Base-by-base conservation (phyloP, 2,888 invertebrate genomes). In the Drosophila mulleri region DNA sequence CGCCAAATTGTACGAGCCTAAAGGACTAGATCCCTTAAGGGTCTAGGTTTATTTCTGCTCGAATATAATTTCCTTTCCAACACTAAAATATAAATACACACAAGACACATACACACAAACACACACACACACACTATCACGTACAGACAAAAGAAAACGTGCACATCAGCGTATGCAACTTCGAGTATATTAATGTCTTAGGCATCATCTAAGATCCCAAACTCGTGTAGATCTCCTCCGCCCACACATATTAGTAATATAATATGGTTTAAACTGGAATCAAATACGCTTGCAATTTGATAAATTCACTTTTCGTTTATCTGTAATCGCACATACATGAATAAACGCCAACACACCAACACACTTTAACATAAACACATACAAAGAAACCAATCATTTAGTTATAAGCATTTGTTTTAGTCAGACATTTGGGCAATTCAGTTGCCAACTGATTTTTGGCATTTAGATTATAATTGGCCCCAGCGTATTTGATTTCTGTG, bases 251-350 rank as follows among this genome's bases (percentile, higher is more conserved):
- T 67, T 84, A 89, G 85, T 80, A 70, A 72, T 87, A 84, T 89
- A 89, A 89, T 85, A 85, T 85, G 84, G 84, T 89, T 85, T 85
- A 89, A 87, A 60, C 67, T 82, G 85, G 66, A 85, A 85, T 85
- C 84, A 87, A 89, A 85, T 89, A 87, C 84, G 84, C 88, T 85
- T 65, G 29, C 68, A 63, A 74, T 83, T 82, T 81, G 70, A 76
- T 72, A 66, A 73, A 77, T 67, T 50, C 61, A 2, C 6, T 26
- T 35, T 58, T 32, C 64, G 61, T 62, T 74, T 48, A 45, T 47
- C 57, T 60, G 57, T 35, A 39, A 37, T 45, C 37, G 35, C 11
- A 32, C 39, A 16, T 12, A n/a, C 50, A 35, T 12, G 20, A 14
- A 8, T 7, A 18, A 7, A 32, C 11, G 20, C 18, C 8, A 7